Conservation (phyloP, 2,113 vertebrate species). For the Gavialis gangeticus region DNA sequence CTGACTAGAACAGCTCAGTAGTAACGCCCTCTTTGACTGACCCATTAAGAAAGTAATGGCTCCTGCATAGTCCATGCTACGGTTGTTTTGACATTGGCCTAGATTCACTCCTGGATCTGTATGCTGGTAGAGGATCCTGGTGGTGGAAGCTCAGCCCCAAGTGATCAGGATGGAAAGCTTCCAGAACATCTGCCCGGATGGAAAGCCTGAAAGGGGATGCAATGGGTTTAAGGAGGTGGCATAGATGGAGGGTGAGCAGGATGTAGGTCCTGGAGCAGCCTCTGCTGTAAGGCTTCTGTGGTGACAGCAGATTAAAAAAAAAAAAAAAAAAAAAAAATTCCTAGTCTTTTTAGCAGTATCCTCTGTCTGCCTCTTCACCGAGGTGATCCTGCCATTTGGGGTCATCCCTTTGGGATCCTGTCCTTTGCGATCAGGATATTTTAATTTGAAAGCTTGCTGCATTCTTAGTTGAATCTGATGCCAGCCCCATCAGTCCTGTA, state of each 20-base stretch:
- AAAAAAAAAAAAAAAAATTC: no score
- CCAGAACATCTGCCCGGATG: background rate
- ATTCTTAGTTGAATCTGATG: fast-evolving
- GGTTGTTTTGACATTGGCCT: background rate
- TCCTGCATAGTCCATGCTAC: background rate
- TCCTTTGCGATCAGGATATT: background rate
- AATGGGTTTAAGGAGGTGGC: background rate
- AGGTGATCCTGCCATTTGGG: background rate
- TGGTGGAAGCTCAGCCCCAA: background rate
- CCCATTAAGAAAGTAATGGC: background rate
- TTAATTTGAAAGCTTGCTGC: background rate
- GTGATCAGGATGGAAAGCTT: background rate
- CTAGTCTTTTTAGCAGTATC: no score
- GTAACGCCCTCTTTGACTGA: background rate
- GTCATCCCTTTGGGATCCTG: background rate
- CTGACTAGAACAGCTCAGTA: background rate
- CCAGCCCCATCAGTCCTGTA: background rate
- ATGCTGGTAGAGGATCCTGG: background rate
- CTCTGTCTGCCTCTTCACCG: background rate
- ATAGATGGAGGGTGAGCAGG: background rate
- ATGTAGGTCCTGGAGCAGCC: background rate
- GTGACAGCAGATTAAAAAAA: no score
- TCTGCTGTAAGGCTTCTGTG: fast-evolving
- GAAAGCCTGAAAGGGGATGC: background rate
- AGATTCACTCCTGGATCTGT: background rate